Percentiles rank a stretch among this genome's conserved stretches.
These are phyloP conservation scores for Drosophila subobscura DNA, from an alignment of 1,140 invertebrate species.

Conservation along the genomic window DNA sequence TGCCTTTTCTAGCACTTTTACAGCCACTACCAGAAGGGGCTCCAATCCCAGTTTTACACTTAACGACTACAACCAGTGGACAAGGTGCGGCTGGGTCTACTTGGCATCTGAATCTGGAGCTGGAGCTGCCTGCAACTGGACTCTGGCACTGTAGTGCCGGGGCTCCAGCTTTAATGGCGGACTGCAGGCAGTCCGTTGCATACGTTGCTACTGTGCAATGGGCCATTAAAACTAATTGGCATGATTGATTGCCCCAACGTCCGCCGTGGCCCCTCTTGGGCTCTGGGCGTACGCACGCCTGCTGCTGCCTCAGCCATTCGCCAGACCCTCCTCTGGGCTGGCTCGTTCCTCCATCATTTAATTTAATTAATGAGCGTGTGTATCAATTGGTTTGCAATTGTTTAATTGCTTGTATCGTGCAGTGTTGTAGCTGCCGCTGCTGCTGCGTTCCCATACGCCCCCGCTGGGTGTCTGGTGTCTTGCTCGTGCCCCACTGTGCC, in stretches of 20 bases:
- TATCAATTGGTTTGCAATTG: slow-evolving; percentile 72
- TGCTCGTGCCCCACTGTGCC: neutral
- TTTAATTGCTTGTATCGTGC: slow-evolving; percentile 69
- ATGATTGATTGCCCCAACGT: slow-evolving; percentile 51
- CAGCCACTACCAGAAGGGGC: neutral
- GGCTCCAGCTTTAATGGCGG: slow-evolving; percentile 20
- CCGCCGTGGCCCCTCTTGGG: neutral
- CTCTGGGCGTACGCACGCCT: slow-evolving; percentile 22
- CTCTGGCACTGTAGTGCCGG: too few species aligned
- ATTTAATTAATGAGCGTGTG: slow-evolving; percentile 70
- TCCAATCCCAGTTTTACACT: neutral
- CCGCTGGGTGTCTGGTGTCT: too few species aligned
- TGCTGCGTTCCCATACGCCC: neutral
- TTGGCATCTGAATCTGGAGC: too few species aligned
- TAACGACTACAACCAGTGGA: too few species aligned
- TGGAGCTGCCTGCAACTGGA: too few species aligned
- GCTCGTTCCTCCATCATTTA: slow-evolving; percentile 55
- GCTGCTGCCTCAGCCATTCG: neutral
- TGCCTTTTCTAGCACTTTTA: neutral
- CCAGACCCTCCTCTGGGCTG: slow-evolving; percentile 5
- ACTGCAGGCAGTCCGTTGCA: slow-evolving; percentile 18
- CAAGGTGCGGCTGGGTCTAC: too few species aligned
- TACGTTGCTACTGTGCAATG: slow-evolving; percentile 44
- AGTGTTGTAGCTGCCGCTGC: slow-evolving; percentile 40
- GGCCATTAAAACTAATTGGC: slow-evolving; percentile 65